phyloP scores from a whole-genome alignment of 2,113 vertebrate species.

The human region DNA sequence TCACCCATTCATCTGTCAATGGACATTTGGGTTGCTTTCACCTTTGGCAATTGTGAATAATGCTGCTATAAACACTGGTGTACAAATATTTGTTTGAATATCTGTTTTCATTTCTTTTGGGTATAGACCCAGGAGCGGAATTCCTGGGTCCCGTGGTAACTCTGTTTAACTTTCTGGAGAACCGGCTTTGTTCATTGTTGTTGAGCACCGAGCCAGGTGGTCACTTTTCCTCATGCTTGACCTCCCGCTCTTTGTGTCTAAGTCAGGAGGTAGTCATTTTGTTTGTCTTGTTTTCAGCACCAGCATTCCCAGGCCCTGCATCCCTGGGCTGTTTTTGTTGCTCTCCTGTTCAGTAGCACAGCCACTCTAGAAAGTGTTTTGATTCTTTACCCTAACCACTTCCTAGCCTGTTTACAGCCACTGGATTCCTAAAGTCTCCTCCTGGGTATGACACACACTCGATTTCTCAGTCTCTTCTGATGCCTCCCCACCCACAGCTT shows the following conservation, averaged over 20 bases:
- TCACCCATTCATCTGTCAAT: not conserved
- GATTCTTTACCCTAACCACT: not conserved
- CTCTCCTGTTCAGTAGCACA: not conserved
- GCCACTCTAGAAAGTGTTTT: not conserved
- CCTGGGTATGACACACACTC: not conserved
- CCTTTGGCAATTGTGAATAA: not conserved
- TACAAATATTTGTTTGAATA: not conserved
- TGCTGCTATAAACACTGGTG: not conserved
- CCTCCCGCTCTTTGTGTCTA: not conserved
- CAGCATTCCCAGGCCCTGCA: not conserved
- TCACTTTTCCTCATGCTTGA: not conserved
- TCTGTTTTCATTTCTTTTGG: not conserved
- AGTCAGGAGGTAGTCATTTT: not conserved
- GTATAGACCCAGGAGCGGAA: no score
- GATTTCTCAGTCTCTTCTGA: not conserved
- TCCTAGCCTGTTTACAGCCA: not conserved
- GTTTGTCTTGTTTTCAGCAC: not conserved
- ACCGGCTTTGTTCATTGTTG: not conserved
- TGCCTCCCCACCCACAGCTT: not conserved
- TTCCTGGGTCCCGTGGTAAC: not conserved
- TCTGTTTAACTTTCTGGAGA: not conserved
- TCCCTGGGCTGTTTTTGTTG: not conserved
- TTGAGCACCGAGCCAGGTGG: not conserved
- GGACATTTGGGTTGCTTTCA: not conserved
- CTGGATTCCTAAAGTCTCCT: not conserved